Base-by-base conservation (phyloP, 2,113 vertebrate genomes). In the Hucho hucho region DNA sequence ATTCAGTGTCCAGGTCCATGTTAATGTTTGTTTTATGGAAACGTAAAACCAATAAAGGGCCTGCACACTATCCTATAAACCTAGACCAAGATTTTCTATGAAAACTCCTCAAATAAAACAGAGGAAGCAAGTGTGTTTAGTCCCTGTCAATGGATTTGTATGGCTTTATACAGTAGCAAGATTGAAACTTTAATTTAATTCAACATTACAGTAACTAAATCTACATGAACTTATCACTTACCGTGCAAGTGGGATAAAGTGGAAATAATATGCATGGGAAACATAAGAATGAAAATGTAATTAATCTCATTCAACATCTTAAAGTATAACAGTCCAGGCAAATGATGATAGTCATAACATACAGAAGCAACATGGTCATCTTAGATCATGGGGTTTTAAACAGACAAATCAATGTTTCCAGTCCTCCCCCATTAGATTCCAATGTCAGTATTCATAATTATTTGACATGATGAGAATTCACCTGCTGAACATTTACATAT, bases 1-100 rank as follows among this genome's bases (percentile, higher is more conserved):
- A 64, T 18, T 28, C 13, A 13, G 25, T 12, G 24, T 29, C 64
- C 24, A 29, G 25, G 25, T 66, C 26, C n/a, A 24, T 61, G 18
- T 61, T 61, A 24, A n/a, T 61, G 58, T 61, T 22, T 61, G n/a
- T 61, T 61, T 61, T 22, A 61, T 61, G n/a, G n/a, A 61, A 61
- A 61, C 58, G 4, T 16, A 61, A 61, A 61, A 61, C 58, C 20
- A 61, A 16, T 22, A 56, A 22, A 61, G n/a, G 4, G 2, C 58
- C 5, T 61, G 58, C 58, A 61, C 6, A 61, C n/a, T 61, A 9
- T 53, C 3, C 12, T 53, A 16, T 53, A 5, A 53, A 3, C 14
- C 49, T 53, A 53, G 49, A 18, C 16, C 12, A 53, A 53, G 9
- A 43, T 43, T 43, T 43, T 43, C 37, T 43, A 43, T 43, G 37